phyloP scores from a whole-genome alignment of 2,113 vertebrate species.

The Xiphophorus couchianus region DNA sequence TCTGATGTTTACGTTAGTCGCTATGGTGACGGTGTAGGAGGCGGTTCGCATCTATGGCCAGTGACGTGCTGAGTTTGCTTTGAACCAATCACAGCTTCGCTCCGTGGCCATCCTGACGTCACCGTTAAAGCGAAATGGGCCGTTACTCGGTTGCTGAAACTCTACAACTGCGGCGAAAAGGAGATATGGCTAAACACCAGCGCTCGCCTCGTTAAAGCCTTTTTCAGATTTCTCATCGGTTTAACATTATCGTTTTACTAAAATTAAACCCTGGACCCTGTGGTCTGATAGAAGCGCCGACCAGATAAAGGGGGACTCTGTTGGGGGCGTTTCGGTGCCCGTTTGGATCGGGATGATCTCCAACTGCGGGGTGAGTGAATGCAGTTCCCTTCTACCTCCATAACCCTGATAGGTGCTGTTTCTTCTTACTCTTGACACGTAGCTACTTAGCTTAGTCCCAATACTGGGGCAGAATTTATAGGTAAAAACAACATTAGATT shows the following conservation, averaged over 20 bases:
- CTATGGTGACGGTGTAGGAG: slow-evolving; percentile 69
- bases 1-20: slow-evolving; percentile 77
- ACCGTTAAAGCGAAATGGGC: slow-evolving; percentile 77
- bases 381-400: slow-evolving; percentile 37
- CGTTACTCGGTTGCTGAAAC: slow-evolving; percentile 67
- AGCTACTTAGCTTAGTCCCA: too few relatives aligned
- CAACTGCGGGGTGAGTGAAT: slow-evolving; percentile 76
- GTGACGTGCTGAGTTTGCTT: slow-evolving; percentile 47
- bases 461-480: not conserved
- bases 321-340: slow-evolving; percentile 26
- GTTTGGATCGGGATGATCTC: slow-evolving; percentile 55
- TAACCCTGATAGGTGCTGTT: slow-evolving; percentile 1
- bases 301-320: slow-evolving; percentile 10
- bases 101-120: slow-evolving; percentile 66
- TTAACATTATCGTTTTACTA: too few relatives aligned
- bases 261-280: not conserved
- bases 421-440: not conserved
- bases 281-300: slow-evolving; percentile 2
- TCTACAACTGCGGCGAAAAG: slow-evolving; percentile 48
- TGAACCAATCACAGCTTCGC: slow-evolving; percentile 65
- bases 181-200: slow-evolving; percentile 28
- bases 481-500: not conserved
- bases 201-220: slow-evolving; percentile 12
- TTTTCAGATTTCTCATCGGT: not conserved
- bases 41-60: slow-evolving; percentile 3